phyloP scores from a whole-genome alignment of 2,888 invertebrate species.

The Ectobius pallidus region DNA sequence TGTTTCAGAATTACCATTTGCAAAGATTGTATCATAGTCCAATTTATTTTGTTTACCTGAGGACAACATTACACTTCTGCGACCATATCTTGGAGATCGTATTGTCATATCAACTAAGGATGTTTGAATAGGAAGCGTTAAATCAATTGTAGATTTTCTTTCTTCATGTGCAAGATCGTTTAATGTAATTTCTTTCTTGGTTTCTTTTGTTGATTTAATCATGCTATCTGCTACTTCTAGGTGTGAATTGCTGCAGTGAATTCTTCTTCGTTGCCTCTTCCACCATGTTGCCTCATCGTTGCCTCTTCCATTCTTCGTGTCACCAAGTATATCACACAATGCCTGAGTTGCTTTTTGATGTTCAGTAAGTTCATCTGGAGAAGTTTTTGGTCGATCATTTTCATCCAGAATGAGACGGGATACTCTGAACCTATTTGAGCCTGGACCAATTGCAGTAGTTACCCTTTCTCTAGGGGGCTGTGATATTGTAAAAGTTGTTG shows the following conservation, averaged over 20 bases:
- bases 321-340: conserved; percentile 51
- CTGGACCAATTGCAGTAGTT: conserved; percentile 43
- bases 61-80: conserved; percentile 29
- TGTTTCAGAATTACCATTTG: too few species aligned
- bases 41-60: not conserved
- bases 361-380: conserved; percentile 50
- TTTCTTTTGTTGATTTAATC: not conserved
- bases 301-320: conserved; percentile 37
- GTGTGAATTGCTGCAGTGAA: conserved; percentile 28
- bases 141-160: not conserved
- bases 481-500: conserved; percentile 48
- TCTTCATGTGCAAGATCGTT: not conserved
- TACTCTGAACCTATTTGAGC: conserved; percentile 45
- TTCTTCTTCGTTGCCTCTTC: not conserved
- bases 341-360: conserved; percentile 47
- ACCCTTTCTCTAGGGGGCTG: conserved; percentile 45
- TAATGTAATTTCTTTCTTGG: not conserved
- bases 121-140: not conserved
- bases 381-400: conserved; percentile 54
- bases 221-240: conserved; percentile 11
- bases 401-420: conserved; percentile 51
- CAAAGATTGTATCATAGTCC: not conserved
- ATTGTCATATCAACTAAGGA: conserved; percentile 30
- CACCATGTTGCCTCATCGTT: too few species aligned
- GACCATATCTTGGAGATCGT: conserved; percentile 34